Evolutionary conservation across 2,888 invertebrate genomes (phyloP).

Genomic region (Dasypogon diadema): DNA sequence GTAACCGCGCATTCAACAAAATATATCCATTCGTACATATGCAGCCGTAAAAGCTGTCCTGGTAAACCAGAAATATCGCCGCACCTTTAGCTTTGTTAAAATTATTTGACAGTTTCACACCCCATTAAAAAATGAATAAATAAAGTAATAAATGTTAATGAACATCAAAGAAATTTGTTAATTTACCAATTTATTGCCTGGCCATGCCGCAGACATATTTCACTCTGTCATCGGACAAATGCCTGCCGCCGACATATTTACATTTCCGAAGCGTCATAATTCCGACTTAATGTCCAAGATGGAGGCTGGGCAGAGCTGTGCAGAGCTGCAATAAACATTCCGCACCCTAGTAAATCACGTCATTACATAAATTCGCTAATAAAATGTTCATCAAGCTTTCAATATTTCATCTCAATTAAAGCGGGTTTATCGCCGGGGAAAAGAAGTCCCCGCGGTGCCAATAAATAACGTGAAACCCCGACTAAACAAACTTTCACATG

Average conservation of each 20-base stretch:
- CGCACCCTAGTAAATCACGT: slow-evolving; percentile 44
- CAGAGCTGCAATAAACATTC: slow-evolving; percentile 18
- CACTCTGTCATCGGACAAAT: slow-evolving; percentile 20
- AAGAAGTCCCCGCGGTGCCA: slow-evolving; percentile 30
- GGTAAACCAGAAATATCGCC: not conserved
- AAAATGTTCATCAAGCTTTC: slow-evolving; percentile 47
- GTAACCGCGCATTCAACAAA: too few relatives aligned
- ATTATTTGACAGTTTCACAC: slow-evolving; percentile 37
- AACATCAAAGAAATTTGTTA: slow-evolving; percentile 46
- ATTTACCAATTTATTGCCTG: slow-evolving; percentile 38
- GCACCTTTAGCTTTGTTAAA: not conserved
- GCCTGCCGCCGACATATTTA: slow-evolving; percentile 26
- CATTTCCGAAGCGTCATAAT: slow-evolving; percentile 22
- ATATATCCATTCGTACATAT: too few relatives aligned
- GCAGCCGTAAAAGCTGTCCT: too few relatives aligned
- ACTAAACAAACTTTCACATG: slow-evolving; percentile 51
- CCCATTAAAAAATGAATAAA: slow-evolving; percentile 35
- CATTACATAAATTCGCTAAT: slow-evolving; percentile 46
- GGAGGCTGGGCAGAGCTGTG: not conserved
- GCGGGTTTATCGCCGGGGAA: slow-evolving; percentile 37
- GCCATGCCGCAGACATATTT: slow-evolving; percentile 22
- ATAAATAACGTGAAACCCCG: slow-evolving; percentile 48
- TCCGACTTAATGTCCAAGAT: slow-evolving; percentile 5
- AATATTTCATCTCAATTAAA: slow-evolving; percentile 52
- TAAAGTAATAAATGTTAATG: slow-evolving; percentile 15